Evolutionary conservation across 2,797 vertebrate species (phyloP).

Genomic region (Pelodytes ibericus): DNA sequence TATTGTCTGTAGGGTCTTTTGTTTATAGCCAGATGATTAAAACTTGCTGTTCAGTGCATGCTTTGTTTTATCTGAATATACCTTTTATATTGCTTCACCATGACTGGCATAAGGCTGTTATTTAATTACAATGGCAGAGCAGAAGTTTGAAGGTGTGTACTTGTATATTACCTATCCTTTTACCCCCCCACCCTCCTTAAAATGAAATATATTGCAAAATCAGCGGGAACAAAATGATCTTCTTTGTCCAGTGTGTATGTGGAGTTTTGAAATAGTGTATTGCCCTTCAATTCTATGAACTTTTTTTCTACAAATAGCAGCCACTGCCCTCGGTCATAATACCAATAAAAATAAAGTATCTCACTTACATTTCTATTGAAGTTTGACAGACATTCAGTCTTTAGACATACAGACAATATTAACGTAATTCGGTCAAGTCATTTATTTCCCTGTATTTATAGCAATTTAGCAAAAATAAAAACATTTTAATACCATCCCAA

Average conservation of each 20-base stretch:
- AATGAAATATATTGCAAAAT: neutral
- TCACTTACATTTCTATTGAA: too few relatives aligned
- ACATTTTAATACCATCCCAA: too few relatives aligned
- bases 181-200: neutral
- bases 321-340: slow-evolving; percentile 3
- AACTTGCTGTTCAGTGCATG: neutral
- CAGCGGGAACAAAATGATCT: neutral
- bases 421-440: too few relatives aligned
- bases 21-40: neutral
- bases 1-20: neutral
- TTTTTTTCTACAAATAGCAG: slow-evolving; percentile 3
- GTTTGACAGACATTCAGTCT: too few relatives aligned
- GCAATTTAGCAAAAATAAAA: too few relatives aligned
- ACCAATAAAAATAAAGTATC: neutral
- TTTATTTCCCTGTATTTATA: too few relatives aligned
- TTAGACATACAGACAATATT: too few relatives aligned
- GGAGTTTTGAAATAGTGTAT: slow-evolving; percentile 16
- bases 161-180: neutral
- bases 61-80: neutral
- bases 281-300: slow-evolving; percentile 1
- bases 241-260: neutral
- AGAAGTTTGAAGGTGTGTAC: slow-evolving; percentile 1
- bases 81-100: neutral
- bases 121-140: slow-evolving; percentile 6
- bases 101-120: neutral